Percentiles rank a stretch among this genome's conserved stretches.
Evolutionary conservation across 2,113 vertebrate genomes (phyloP).

Genomic region (Aplodontia rufa): DNA sequence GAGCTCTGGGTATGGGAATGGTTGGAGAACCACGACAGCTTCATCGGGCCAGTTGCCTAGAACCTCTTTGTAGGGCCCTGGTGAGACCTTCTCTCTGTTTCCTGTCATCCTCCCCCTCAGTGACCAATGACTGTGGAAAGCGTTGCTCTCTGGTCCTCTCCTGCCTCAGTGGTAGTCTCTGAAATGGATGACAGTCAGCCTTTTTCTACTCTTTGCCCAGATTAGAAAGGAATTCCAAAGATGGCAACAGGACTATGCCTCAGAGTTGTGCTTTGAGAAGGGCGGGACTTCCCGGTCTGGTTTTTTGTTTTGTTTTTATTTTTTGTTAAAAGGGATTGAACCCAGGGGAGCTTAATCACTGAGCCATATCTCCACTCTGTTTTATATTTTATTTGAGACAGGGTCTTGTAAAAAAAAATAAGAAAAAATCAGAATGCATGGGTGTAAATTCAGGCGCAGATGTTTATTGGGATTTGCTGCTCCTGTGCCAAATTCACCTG

Average conservation of each 20-base stretch:
- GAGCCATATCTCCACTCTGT: too few species aligned
- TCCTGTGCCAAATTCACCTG: too few species aligned
- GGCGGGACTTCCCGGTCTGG: too few species aligned
- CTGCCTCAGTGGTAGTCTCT: too few species aligned
- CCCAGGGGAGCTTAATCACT: too few species aligned
- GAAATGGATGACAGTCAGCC: background rate
- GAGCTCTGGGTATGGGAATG: background rate
- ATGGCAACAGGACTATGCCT: background rate
- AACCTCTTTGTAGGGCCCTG: background rate
- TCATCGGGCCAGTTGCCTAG: background rate
- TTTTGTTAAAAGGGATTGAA: too few species aligned
- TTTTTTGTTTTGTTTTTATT: too few species aligned
- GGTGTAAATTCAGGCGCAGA: too few species aligned
- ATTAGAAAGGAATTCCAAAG: background rate
- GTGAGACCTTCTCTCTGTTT: background rate
- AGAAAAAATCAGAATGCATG: too few species aligned
- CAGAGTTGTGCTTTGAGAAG: slow-evolving; percentile 6
- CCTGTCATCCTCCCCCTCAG: background rate
- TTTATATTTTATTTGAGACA: too few species aligned
- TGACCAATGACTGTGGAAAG: background rate
- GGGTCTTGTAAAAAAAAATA: too few species aligned
- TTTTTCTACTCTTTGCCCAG: background rate
- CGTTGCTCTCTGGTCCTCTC: background rate
- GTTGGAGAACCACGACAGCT: background rate
- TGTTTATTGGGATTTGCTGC: too few species aligned